phyloP scores from a whole-genome alignment of 2,113 vertebrate species.

The Okapia johnstoni region DNA sequence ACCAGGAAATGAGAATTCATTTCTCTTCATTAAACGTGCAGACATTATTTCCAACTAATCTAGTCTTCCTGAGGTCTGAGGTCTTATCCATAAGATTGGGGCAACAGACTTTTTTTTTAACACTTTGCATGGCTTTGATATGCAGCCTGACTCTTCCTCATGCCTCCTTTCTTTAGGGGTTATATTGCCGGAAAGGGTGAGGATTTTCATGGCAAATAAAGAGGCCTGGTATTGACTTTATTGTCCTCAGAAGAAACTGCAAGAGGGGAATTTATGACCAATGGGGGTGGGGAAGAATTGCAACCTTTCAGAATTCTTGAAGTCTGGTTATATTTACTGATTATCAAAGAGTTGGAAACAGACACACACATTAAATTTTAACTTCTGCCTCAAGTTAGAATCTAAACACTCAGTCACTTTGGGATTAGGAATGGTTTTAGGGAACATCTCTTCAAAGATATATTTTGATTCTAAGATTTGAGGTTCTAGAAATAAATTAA shows the following conservation, averaged over 20 bases:
- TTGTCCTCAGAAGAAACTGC: constrained; percentile 81
- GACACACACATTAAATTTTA: constrained; percentile 50
- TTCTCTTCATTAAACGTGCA: constrained; percentile 84
- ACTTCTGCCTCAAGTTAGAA: constrained; percentile 26
- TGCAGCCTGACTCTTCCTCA: constrained; percentile 86
- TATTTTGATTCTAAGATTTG: neutral
- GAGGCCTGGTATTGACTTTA: constrained; percentile 79
- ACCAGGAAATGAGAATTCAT: constrained; percentile 83
- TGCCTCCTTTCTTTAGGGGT: constrained; percentile 83
- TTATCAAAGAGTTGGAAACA: constrained; percentile 32
- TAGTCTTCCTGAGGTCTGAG: constrained; percentile 85
- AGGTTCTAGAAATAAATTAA: constrained; percentile 30
- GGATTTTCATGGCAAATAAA: constrained; percentile 91
- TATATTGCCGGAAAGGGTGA: constrained; percentile 90
- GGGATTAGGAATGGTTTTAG: neutral
- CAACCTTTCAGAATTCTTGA: constrained; percentile 48
- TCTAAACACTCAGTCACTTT: constrained; percentile 9
- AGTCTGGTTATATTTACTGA: constrained; percentile 58
- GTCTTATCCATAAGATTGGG: constrained; percentile 89
- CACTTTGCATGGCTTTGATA: constrained; percentile 93
- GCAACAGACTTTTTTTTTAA: constrained; percentile 85
- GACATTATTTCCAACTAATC: constrained; percentile 78
- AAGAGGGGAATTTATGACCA: constrained; percentile 77
- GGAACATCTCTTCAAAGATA: neutral
- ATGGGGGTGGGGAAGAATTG: constrained; percentile 55